Base-by-base conservation (phyloP, 2,113 vertebrate species). In the Emydura subglobosa region DNA sequence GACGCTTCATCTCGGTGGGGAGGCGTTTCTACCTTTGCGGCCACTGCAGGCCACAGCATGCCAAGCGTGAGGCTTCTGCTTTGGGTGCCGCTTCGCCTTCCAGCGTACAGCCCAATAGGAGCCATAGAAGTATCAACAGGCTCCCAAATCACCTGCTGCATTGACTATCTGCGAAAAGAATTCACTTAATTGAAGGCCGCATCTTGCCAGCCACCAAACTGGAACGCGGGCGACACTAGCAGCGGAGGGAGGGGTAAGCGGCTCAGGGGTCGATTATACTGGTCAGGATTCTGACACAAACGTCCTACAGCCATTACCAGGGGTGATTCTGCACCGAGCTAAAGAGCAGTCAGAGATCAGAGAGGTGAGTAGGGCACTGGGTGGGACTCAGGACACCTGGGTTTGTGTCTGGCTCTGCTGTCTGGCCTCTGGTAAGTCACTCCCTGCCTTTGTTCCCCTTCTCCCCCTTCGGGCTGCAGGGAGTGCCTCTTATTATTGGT, bases 31-130 rank as follows among this genome's bases (percentile, higher is more conserved):
- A 24, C 49, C 44, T 34, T 53, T 59, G 16, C 3, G 7, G 53
- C 49, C 82, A 31, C 39, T 50, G 8, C 78, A 82, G 83, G 82
- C 47, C 55, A 39, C 53, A 7, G 14, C 5, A 55, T 5, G 8
- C 79, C 34, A 39, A 42, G 65, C 0, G 3, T 1, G 19, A 47
- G 0, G 6, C 6, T 72, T 53, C 51, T 21, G 12, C 5, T 80
- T 87, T 53, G 12, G 22, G 4, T 53, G 50, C 83, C n/a, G 34
- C 59, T 76, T 57, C 68, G 51, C 5, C 53, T 83, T 31, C 78
- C 39, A 42, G 22, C 5, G 7, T 11, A 6, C 29, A 19, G 49
- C 86, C 86, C 74, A 22, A 91, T 29, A 78, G 82, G 12, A 83
- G 31, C 59, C 55, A 89, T 1, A 3, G 61, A 89, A 91, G 76